These are phyloP conservation scores for Anoplophora glabripennis DNA, from an alignment of 1,140 invertebrate genomes.

Conservation along the genomic window DNA sequence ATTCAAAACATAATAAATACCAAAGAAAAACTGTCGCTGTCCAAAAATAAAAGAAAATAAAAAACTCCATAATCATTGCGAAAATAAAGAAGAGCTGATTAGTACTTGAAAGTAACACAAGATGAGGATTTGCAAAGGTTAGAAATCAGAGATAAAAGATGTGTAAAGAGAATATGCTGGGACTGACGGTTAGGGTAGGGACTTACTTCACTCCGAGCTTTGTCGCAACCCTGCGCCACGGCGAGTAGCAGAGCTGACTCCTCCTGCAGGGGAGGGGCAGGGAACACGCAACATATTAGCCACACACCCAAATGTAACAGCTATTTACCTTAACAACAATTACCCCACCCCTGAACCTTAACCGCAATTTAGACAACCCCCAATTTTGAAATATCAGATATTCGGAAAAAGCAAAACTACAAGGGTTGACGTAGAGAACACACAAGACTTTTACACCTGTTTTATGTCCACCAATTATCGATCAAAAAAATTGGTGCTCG, in stretches of 20 bases:
- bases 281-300: slow-evolving; percentile 51
- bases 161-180: slow-evolving; percentile 15
- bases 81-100: slow-evolving; percentile 10
- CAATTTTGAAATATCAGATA: no score
- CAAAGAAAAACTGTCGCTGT: background rate
- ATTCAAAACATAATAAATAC: background rate
- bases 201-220: slow-evolving; percentile 94
- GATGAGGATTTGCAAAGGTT: background rate
- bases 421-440: no score
- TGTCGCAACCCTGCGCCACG: slow-evolving; percentile 85
- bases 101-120: background rate
- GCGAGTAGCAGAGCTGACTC: slow-evolving; percentile 75
- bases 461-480: no score
- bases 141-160: slow-evolving; percentile 4
- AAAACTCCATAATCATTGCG: slow-evolving; percentile 2
- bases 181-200: slow-evolving; percentile 37
- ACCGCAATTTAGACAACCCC: no score
- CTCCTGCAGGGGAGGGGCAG: slow-evolving; percentile 54
- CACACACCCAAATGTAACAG: slow-evolving; percentile 28
- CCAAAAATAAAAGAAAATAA: background rate
- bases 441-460: no score
- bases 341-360: no score
- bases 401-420: no score
- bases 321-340: no score
- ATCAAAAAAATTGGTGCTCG: no score